phyloP scores from a whole-genome alignment of 2,888 invertebrate species.

The Calameuta idolon region DNA sequence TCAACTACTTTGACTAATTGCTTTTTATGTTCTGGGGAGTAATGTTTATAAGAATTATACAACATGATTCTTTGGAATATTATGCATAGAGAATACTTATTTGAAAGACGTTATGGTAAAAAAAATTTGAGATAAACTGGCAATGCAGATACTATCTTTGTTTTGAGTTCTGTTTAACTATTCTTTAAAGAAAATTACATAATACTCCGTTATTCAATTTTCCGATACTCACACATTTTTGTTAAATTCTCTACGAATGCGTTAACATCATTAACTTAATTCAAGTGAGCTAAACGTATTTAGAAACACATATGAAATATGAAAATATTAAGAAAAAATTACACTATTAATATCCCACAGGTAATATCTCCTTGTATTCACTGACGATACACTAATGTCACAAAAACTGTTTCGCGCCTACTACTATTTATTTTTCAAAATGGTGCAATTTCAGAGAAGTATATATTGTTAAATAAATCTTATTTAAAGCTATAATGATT shows the following conservation, averaged over 20 bases:
- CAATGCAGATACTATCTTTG: background rate
- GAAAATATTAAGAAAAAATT: background rate
- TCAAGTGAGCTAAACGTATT: background rate
- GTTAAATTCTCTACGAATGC: background rate
- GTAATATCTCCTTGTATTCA: background rate
- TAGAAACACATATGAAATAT: background rate
- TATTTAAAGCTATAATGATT: background rate
- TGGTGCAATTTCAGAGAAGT: background rate
- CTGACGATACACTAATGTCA: background rate
- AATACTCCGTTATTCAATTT: background rate
- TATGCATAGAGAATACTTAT: background rate
- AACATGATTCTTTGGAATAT: background rate
- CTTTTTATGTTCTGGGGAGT: conserved; percentile 63
- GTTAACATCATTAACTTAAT: background rate
- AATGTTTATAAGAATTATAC: conserved; percentile 15
- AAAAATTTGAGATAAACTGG: background rate
- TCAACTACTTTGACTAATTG: conserved; percentile 64
- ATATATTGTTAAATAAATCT: background rate
- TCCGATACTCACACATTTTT: background rate
- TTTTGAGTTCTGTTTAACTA: background rate
- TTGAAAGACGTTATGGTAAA: background rate
- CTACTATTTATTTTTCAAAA: background rate
- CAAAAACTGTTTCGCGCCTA: background rate
- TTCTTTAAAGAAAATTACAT: background rate
- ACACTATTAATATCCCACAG: background rate